Evolutionary conservation across 2,888 invertebrate genomes (phyloP), one percentile per base, ranked within the genome.

Genomic region (Nesidiocoris tenuis): DNA sequence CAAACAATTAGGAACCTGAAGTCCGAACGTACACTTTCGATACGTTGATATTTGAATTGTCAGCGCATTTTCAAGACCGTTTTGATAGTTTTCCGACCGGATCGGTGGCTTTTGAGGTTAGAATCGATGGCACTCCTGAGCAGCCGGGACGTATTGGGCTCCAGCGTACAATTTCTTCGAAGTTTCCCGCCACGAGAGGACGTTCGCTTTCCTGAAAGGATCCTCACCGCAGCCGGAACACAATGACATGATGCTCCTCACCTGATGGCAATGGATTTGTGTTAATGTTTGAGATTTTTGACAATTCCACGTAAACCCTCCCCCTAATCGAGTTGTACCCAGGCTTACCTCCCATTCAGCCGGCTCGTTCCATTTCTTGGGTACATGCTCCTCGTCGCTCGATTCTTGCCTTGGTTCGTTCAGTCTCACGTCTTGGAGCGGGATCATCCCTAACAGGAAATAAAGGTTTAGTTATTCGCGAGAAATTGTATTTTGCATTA

Each of bases 131-230:
- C 81, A 91, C 80, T 88, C 86, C 61, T 89, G 89, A 77, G 86
- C 82, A 3, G 91, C 90, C 24, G 90, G 90, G 76, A 88, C 85
- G 82, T 90, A 90, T 74, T 89, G 86, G 2, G 91, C 91, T 0
- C 91, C 91, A 54, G 90, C 90, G 82, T 88, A 90, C 0, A 91
- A 84, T 82, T 91, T 91, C 83, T 91, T 91, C 0, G 90, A 87
- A 0, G 90, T 87, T 71, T 85, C 86, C 81, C 92, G 88, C 94
- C 94, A 94, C 5, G 90, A 90, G 54, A 94, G 87, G 1, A 93
- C 87, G 19, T 92, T 85, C 5, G 92, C 93, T 81, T 92, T 92
- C 79, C 89, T 89, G 84, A 94, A 94, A 0, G 94, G 93, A 82
- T 93, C 93, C 0, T 87, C 84, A 19, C 89, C 87, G 81, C 93